Conservation (phyloP, 37 sponge, comb jelly and placozoan species). For the Theonella swinhoei region DNA sequence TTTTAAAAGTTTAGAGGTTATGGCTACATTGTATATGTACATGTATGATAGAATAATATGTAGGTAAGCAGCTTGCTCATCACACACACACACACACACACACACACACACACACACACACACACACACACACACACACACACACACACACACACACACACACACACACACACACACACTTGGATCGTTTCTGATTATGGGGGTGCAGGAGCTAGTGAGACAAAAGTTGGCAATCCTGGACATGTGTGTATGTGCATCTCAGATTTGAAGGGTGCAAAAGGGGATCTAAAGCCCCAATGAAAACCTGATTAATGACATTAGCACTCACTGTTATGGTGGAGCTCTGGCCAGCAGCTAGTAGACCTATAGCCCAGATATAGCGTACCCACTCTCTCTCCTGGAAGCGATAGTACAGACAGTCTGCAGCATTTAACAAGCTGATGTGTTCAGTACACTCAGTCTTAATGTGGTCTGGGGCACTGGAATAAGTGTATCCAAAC, state of each 20-base stretch:
- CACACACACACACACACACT: neutral
- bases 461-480: neutral
- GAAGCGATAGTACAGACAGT: conserved; percentile 56
- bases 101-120: neutral
- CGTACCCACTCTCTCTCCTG: conserved; percentile 23
- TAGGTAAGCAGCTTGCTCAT: too few species aligned
- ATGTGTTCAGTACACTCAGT: conserved; percentile 31
- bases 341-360: conserved; percentile 94
- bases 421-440: conserved; percentile 52
- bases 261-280: too few species aligned
- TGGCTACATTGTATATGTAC: neutral
- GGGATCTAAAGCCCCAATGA: too few species aligned
- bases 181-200: neutral
- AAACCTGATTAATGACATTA: too few species aligned
- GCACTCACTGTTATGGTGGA: conserved; percentile 92
- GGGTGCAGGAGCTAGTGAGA: too few species aligned
- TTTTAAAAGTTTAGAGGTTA: too few species aligned
- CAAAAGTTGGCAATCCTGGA: too few species aligned
- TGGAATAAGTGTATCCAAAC: neutral
- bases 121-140: neutral
- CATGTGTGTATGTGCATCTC: too few species aligned
- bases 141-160: too few species aligned
- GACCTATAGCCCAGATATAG: conserved; percentile 92
- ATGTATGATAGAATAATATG: too few species aligned
- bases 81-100: neutral